A percentile compares a stretch with the other conserved stretches of the same genome.
These are phyloP conservation scores for Tympanuchus pallidicinctus DNA, from an alignment of 2,113 vertebrate genomes.

Conservation along the genomic window DNA sequence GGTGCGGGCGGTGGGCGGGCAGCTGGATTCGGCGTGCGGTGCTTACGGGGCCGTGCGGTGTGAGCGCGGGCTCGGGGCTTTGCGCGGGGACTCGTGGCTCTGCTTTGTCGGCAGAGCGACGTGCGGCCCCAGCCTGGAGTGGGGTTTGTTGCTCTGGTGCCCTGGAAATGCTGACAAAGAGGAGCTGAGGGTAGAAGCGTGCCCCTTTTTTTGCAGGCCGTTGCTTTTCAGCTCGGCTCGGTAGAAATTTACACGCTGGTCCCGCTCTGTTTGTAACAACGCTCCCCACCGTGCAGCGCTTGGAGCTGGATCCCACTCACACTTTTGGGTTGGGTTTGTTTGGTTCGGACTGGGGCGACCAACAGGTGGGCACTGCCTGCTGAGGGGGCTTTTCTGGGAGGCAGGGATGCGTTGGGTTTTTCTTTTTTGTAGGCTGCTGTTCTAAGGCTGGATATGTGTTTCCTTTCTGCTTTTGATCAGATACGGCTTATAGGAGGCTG, in stretches of 20 bases:
- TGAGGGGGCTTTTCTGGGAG: rapidly evolving
- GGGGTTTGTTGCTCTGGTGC: rapidly evolving
- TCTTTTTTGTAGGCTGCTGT: background rate
- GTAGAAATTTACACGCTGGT: rapidly evolving
- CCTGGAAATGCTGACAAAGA: background rate
- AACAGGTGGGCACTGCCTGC: background rate
- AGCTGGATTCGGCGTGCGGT: no score
- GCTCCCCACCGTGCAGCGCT: background rate
- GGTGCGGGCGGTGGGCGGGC: no score
- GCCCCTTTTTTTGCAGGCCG: background rate
- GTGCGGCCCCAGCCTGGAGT: rapidly evolving
- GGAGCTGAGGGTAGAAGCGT: background rate
- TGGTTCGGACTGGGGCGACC: background rate
- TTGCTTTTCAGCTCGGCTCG: background rate
- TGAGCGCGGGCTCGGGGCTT: background rate
- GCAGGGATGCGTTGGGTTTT: background rate
- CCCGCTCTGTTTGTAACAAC: background rate
- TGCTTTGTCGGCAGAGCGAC: background rate
- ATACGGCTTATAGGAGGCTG: background rate
- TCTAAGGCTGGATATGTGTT: background rate
- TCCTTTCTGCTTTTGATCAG: background rate
- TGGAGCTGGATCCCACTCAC: background rate
- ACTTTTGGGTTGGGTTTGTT: background rate
- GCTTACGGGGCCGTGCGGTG: no score
- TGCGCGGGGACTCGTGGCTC: rapidly evolving